These are phyloP conservation scores for Limnephilus rhombicus DNA, from an alignment of 2,888 invertebrate genomes.

Conservation along the genomic window DNA sequence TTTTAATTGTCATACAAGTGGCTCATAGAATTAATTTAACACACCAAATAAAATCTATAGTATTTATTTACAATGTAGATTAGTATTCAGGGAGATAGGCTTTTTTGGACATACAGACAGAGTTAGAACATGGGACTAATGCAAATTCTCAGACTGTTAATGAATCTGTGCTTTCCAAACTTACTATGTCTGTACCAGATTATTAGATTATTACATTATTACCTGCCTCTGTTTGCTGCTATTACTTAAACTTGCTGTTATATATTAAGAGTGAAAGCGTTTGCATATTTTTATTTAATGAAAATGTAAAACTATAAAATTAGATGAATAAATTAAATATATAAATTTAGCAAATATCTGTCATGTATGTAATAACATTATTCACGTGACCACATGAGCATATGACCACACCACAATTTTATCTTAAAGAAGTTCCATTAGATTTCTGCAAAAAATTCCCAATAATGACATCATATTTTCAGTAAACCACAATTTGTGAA, in stretches of 20 bases:
- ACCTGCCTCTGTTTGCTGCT: background rate
- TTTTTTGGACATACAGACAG: background rate
- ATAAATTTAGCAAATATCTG: background rate
- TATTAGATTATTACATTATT: background rate
- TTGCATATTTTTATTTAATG: background rate
- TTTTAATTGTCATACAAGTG: background rate
- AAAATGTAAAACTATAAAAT: background rate
- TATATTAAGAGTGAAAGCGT: background rate
- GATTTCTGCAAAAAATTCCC: too few relatives aligned
- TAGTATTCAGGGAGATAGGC: background rate
- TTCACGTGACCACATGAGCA: background rate
- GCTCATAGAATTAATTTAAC: background rate
- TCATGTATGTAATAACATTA: background rate
- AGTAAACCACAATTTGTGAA: too few relatives aligned
- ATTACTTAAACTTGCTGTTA: background rate
- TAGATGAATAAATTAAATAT: background rate
- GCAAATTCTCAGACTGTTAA: slow-evolving; percentile 40
- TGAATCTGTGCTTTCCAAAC: slow-evolving; percentile 34
- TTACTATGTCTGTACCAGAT: background rate
- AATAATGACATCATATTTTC: too few relatives aligned
- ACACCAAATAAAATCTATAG: slow-evolving; percentile 1
- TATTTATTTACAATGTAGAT: background rate
- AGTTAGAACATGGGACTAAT: background rate
- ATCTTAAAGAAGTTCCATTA: background rate
- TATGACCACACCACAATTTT: background rate